Conservation (phyloP, 1,140 invertebrate species). For the Semibalanus balanoides region DNA sequence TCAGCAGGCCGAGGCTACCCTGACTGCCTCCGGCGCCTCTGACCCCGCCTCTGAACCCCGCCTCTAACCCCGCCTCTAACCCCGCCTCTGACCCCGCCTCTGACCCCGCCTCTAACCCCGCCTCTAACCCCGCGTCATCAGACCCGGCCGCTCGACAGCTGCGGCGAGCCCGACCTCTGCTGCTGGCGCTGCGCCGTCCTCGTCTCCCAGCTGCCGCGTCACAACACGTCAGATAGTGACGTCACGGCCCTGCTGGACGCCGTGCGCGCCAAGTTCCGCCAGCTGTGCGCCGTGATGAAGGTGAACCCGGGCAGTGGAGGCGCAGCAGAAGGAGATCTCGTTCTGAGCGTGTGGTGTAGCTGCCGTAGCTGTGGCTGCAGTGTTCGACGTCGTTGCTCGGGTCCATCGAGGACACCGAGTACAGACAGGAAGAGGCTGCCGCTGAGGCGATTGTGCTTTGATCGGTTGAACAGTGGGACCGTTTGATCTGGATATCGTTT, state of each 20-base stretch:
- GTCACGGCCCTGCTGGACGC: constrained; percentile 41
- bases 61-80: no score
- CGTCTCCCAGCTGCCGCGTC: neutral
- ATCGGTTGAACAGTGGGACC: no score
- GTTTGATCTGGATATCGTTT: no score
- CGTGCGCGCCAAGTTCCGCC: constrained; percentile 49
- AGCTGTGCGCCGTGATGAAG: constrained; percentile 48
- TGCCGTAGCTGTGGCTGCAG: no score
- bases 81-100: neutral
- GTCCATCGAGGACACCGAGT: no score
- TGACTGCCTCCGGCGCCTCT: neutral
- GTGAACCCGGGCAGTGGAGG: constrained; percentile 24
- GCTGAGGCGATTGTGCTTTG: no score
- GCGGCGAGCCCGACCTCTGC: neutral
- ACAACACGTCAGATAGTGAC: constrained; percentile 33
- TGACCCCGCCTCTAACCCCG: no score
- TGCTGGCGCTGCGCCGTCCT: neutral
- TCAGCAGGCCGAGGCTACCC: neutral
- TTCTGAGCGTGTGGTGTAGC: neutral
- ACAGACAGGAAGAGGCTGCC: no score
- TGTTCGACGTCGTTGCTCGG: no score
- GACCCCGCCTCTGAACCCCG: neutral
- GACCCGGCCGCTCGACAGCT: neutral
- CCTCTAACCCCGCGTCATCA: no score
- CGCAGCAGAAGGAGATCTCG: neutral